Base-by-base conservation (phyloP, 2,797 vertebrate species). In the Lemur catta region DNA sequence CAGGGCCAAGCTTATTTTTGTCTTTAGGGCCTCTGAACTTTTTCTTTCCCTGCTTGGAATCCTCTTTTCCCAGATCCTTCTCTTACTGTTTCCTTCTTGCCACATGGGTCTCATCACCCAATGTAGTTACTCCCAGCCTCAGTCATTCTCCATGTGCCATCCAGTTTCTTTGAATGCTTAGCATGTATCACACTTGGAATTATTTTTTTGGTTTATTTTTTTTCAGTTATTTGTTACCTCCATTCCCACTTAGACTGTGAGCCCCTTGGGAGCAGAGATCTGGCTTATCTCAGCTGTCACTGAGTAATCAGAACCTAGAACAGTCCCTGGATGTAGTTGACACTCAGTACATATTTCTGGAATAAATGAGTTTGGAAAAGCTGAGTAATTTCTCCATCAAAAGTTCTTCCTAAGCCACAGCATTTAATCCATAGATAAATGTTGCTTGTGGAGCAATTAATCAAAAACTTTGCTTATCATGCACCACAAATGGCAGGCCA, bases 401-500 rank as follows among this genome's bases (percentile, higher is more conserved):
- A 96, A 94, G 46, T 4, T n/a, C 69, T 90, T 82, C 38, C 87
- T 26, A 79, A 38, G 18, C 41, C 59, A 79, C 9, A 76, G 61
- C 59, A 90, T 75, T 97, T 85, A 94, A 76, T 81, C 28, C 52
- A 90, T n/a, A 94, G 46, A 89, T 63, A 92, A 91, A 94, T 33
- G 10, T 38, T 4, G 33, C 14, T 61, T 84, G 52, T 75, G 57
- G 48, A 79, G 87, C 63, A 93, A 93, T 97, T 94, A 90, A 96
- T 94, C 93, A 97, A 89, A 95, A 91, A 72, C 38, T 82, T 93
- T 93, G 78, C 81, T 94, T 94, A 78, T 63, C 50, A 38, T 3
- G 10, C 71, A 57, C 33, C 38, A 41, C 50, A 69, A 84, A 15
- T 6, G 46, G 59, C 59, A 84, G 81, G 91, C 75, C 95, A 88